Base-by-base conservation (phyloP, 2,797 vertebrate genomes). In the Phoeniculus purpureus region DNA sequence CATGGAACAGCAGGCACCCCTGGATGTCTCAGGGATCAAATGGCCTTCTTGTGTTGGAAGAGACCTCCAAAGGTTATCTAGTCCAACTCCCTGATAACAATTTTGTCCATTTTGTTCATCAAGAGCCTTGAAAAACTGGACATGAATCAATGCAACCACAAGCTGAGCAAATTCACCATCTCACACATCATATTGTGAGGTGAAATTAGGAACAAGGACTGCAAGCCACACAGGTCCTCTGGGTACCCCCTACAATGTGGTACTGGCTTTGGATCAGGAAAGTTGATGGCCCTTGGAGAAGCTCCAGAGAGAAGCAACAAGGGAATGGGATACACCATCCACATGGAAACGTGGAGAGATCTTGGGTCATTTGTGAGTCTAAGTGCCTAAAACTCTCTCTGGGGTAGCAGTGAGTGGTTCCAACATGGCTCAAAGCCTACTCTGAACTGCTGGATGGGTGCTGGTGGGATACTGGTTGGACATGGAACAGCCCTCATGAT, bases 391-490 rank as follows among this genome's bases (percentile, higher is more conserved):
- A 52, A 71, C 14, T 78, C n/a, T 74, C 7, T 0, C 22, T 31
- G 48, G 47, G 25, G 54, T 43, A 67, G 59, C 66, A 23, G 15
- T 17, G 56, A 84, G 74, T 27, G 34, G 29, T 66, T 84, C 50
- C 31, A 77, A 23, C 1, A 0, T 16, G 58, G 47, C 18, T 26
- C 65, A 68, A 26, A 77, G 27, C 18, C 52, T 52, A 9, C 43
- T 26, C 22, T 26, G 56, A 64, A 75, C 71, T 81, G 47, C 5
- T 67, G 43, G 67, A 80, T 0, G 6, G 62, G 72, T 64, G 27
- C 86, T 92, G 81, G 55, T 0, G 0, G 37, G 29, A 80, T 54
- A 45, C n/a, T 0, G 0, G 43, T 0, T 89, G 78, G 65, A 65
- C 0, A 7, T 18, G 55, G 80, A 87, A 32, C 76, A 87, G 48